Evolutionary conservation across 1,140 invertebrate species (phyloP), one percentile per base, ranked within the genome.

Genomic region (Mercenaria mercenaria): DNA sequence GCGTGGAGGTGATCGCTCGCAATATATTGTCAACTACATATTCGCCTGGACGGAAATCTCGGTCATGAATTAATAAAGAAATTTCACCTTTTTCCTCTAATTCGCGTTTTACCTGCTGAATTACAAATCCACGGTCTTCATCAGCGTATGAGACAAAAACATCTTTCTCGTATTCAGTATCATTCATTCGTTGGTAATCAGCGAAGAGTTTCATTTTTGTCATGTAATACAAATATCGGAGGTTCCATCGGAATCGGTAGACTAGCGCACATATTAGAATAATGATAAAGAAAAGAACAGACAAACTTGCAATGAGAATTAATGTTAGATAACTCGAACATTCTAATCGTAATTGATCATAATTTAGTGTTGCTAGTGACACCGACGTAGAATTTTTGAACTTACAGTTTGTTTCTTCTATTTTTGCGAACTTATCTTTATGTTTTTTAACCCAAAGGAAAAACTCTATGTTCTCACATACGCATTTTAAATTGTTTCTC

Each of bases 21-120:
- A 97, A 92, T 76, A 97, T 97, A 85, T 96, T 96, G 92, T 97
- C 96, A 0, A 96, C 96, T 77, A 97, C 97, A 32, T 26, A 77
- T 0, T 88, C 72, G 6, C 92, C 93, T 18, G 89, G 72, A 4
- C 41, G 41, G 76, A 93, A 93, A 76, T 93, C 90, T 32, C 89
- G 50, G 26, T 90, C 52, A 56, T 93, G 91, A 18, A 93, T 67
- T 87, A 84, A 89, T 13, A 92, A 52, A 26, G 69, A 81, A 0
- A 93, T 56, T 8, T 61, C 61, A 26, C 29, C 56, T 29, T 80
- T 61, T 23, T 15, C 59, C 50, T 89, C 84, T 39, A 93, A 77
- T 0, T 82, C 20, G 0, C 37, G 52, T 15, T 67, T 32, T 18
- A 91, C 56, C 2, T 83, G 2, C 0, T 74, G 26, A 37, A 32